A percentile compares a stretch with the other conserved stretches of the same genome.
Conservation (phyloP, 2,888 invertebrate species). For the Dolomedes plantarius region DNA sequence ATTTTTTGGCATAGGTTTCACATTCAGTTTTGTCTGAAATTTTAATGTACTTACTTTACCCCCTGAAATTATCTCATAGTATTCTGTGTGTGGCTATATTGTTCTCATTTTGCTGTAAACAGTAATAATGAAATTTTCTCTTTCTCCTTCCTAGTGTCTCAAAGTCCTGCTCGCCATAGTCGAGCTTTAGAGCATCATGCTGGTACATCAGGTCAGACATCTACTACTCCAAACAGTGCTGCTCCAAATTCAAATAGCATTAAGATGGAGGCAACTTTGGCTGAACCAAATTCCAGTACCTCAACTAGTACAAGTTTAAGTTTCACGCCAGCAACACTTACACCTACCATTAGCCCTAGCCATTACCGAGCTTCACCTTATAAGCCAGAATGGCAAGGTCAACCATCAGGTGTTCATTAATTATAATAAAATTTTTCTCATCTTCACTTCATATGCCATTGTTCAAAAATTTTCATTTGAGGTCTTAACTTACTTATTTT, state of each 20-base stretch:
- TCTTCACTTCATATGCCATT: not conserved
- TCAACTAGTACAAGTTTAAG: slow-evolving; percentile 57
- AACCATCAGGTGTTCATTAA: slow-evolving; percentile 70
- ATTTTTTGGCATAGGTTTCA: too few relatives aligned
- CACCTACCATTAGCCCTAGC: slow-evolving; percentile 61
- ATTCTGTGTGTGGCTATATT: too few relatives aligned
- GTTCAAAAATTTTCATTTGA: not conserved
- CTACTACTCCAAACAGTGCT: not conserved
- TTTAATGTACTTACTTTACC: too few relatives aligned
- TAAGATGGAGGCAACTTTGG: slow-evolving; percentile 58
- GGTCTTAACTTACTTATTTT: not conserved
- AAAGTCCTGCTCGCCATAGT: slow-evolving; percentile 41
- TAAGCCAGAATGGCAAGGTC: slow-evolving; percentile 67
- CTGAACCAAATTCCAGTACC: slow-evolving; percentile 60
- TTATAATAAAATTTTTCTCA: not conserved
- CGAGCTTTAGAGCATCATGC: slow-evolving; percentile 42
- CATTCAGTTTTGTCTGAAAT: too few relatives aligned
- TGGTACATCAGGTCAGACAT: slow-evolving; percentile 41
- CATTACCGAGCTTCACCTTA: slow-evolving; percentile 68
- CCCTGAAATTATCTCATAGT: too few relatives aligned
- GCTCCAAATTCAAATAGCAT: slow-evolving; percentile 53
- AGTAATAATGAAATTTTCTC: too few relatives aligned
- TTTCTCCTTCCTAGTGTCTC: slow-evolving; percentile 39
- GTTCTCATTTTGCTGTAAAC: too few relatives aligned
- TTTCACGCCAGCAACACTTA: slow-evolving; percentile 61